Conservation (phyloP, 1,140 invertebrate species). For the Cryptotermes secundus region DNA sequence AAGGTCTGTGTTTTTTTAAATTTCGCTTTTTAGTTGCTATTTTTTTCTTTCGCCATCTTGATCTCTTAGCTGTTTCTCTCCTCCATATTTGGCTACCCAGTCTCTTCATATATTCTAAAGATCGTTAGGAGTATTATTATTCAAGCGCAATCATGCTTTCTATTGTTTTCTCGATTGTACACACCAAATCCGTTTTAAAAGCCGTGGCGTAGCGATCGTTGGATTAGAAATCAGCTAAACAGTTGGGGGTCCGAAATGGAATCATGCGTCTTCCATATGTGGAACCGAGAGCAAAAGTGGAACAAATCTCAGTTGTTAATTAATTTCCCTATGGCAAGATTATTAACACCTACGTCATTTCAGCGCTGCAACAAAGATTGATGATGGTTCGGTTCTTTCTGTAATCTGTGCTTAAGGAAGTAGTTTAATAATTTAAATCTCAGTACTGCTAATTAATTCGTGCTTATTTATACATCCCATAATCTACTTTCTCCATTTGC, state of each 20-base stretch:
- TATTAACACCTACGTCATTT: neutral
- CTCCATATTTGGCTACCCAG: neutral
- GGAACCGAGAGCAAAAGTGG: neutral
- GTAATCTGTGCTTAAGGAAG: neutral
- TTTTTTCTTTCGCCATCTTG: neutral
- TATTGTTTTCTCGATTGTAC: constrained; percentile 17
- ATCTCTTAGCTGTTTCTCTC: neutral
- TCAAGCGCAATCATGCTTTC: neutral
- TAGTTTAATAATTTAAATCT: neutral
- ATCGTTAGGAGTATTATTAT: neutral
- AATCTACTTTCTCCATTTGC: neutral
- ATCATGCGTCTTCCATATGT: neutral
- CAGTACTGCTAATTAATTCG: neutral
- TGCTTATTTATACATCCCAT: neutral
- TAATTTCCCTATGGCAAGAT: neutral
- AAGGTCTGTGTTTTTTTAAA: neutral
- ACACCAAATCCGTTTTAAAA: constrained; percentile 20
- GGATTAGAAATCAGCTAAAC: constrained; percentile 16
- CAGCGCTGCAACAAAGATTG: neutral
- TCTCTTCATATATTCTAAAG: constrained; percentile 7
- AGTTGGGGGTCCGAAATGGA: constrained; percentile 17
- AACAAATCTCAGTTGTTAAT: neutral
- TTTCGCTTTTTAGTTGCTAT: neutral
- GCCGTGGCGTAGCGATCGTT: neutral
- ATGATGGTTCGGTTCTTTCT: neutral